Percentiles rank a stretch among this genome's conserved stretches.
phyloP scores from a whole-genome alignment of 2,797 vertebrate species.

The Rhinichthys osculus region DNA sequence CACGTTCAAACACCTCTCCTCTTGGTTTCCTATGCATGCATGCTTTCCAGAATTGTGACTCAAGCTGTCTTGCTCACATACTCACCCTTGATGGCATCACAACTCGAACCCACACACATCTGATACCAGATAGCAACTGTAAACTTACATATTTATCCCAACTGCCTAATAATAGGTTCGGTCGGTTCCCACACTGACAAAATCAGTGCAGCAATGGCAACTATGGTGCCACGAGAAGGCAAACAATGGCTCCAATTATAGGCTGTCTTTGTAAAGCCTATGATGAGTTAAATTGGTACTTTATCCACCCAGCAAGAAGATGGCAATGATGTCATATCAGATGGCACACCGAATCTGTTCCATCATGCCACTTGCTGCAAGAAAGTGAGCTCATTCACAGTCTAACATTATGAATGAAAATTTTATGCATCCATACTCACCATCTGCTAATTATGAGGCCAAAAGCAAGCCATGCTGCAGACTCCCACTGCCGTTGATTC shows the following conservation, averaged over 20 bases:
- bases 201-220: slow-evolving; percentile 12
- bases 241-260: slow-evolving; percentile 32
- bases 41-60: slow-evolving; percentile 59
- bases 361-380: neutral
- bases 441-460: slow-evolving; percentile 57
- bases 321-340: slow-evolving; percentile 20
- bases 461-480: slow-evolving; percentile 31
- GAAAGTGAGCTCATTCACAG: slow-evolving; percentile 19
- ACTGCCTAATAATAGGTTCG: slow-evolving; percentile 45
- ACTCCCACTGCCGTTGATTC: slow-evolving; percentile 55
- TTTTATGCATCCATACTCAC: slow-evolving; percentile 31
- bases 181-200: slow-evolving; percentile 15
- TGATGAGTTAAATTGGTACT: slow-evolving; percentile 21
- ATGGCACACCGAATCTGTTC: neutral
- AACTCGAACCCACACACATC: slow-evolving; percentile 57
- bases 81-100: slow-evolving; percentile 40
- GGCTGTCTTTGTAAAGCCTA: slow-evolving; percentile 9
- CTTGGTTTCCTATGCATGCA: slow-evolving; percentile 25
- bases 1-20: neutral
- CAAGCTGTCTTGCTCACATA: slow-evolving; percentile 51
- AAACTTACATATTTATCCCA: slow-evolving; percentile 48
- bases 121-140: slow-evolving; percentile 44
- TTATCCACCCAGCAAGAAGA: slow-evolving; percentile 17
- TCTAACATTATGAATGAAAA: slow-evolving; percentile 52
- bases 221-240: neutral